Base-by-base conservation (phyloP, 1,140 invertebrate genomes). In the Aphis gossypii region DNA sequence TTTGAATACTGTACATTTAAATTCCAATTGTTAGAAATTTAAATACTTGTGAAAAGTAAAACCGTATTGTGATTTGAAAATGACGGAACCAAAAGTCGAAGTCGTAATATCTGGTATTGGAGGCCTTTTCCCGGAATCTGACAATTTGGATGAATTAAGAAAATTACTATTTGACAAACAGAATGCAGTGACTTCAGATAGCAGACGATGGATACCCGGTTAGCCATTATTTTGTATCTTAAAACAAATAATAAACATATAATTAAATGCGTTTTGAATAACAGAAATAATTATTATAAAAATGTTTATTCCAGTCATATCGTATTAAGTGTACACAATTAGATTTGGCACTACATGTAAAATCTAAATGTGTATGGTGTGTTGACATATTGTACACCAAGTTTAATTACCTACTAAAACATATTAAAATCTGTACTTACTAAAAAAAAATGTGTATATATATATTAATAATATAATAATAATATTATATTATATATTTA, bases 71-170 rank as follows among this genome's bases (percentile, higher is more conserved):
- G 14, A 56, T 18, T 25, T n/a, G 38, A 90, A 60, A 82, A 92
- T 92, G 93, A 60, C 90, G 41, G 90, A 92, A 35, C 68, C 90
- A 60, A 94, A 94, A 82, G 21, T 56, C n/a, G 94, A 94, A 89
- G 95, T 97, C 93, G 96, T 97, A 14, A 96, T 97, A 90, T 95
- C 95, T 92, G 97, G 97, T 44, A 96, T 97, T 82, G 96, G 96
- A n/a, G 96, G 97, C 83, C 95, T 96, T 93, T 96, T 97, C 94
- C 97, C 97, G 25, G 95, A 96, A 94, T 96, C 96, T 30, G 95
- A 96, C 41, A 96, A 96, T 95, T 95, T 97, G 44, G 94, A 95
- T 41, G 96, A 97, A 94, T 96, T 97, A 93, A 95, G 95, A 91
- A 94, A 96, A 41, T 95, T 97, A 94, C 95, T 97, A 8, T 95